Conservation (phyloP, 2,797 vertebrate species). For the Lutjanus campechanus region DNA sequence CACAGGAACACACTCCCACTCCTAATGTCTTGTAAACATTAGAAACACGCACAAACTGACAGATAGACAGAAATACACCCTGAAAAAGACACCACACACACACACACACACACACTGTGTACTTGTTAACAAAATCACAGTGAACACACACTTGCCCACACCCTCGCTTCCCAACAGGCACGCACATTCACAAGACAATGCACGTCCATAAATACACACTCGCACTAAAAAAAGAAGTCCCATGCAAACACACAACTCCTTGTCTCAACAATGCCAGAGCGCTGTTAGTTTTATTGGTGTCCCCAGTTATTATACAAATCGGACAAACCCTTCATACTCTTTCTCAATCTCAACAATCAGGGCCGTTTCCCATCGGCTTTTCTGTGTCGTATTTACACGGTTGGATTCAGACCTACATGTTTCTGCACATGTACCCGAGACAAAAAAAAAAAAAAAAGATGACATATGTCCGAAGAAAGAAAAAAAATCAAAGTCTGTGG, state of each 20-base stretch:
- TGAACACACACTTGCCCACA: conserved; percentile 66
- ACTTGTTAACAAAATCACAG: conserved; percentile 74
- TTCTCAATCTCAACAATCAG: conserved; percentile 61
- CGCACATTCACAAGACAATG: conserved; percentile 67
- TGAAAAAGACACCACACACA: conserved; percentile 52
- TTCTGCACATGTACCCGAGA: conserved; percentile 34
- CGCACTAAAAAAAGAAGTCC: conserved; percentile 57
- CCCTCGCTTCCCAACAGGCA: conserved; percentile 52
- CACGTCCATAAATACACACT: conserved; percentile 65
- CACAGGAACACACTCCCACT: conserved; percentile 85
- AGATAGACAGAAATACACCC: conserved; percentile 63
- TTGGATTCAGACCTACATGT: conserved; percentile 27
- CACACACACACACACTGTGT: conserved; percentile 46
- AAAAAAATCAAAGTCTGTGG: conserved; percentile 35
- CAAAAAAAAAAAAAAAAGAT: conserved; percentile 22
- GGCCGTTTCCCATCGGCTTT: conserved; percentile 41
- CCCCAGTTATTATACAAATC: conserved; percentile 66
- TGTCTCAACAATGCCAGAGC: conserved; percentile 65
- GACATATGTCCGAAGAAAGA: conserved; percentile 55
- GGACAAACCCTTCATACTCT: conserved; percentile 56
- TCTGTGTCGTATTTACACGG: conserved; percentile 13
- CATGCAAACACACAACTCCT: conserved; percentile 61
- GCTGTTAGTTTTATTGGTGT: conserved; percentile 69
- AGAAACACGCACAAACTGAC: conserved; percentile 72
- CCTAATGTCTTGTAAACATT: conserved; percentile 81